Conservation (phyloP, 1,140 invertebrate species). For the Mycetomoellerius zeteki region DNA sequence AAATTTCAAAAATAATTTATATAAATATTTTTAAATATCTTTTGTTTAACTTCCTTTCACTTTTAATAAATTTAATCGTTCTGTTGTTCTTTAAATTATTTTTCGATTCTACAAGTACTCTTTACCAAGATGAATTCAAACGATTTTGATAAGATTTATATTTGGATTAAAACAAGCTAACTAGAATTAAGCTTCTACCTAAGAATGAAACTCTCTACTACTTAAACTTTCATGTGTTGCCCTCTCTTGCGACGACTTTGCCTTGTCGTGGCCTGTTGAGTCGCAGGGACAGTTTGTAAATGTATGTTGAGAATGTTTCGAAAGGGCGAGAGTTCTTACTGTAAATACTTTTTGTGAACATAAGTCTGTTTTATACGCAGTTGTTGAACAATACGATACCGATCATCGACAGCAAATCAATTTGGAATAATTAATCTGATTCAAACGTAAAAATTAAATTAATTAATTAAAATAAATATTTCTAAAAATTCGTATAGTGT, state of each 20-base stretch:
- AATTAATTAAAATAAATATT: background rate
- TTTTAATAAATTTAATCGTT: background rate
- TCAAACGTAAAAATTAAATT: background rate
- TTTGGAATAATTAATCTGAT: background rate
- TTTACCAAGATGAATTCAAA: background rate
- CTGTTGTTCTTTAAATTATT: background rate
- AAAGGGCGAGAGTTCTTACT: slow-evolving; percentile 5
- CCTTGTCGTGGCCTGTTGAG: background rate
- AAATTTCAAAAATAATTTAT: background rate
- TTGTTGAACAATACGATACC: background rate
- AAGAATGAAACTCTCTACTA: background rate
- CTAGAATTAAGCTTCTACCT: background rate
- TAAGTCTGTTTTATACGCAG: background rate
- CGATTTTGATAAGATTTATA: background rate
- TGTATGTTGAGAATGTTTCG: slow-evolving; percentile 9
- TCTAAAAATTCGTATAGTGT: background rate
- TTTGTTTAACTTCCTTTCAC: background rate
- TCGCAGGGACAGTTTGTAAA: slow-evolving; percentile 23
- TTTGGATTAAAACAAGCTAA: background rate
- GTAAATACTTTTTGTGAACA: background rate
- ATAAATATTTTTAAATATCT: background rate
- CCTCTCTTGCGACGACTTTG: slow-evolving; percentile 12
- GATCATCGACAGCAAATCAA: background rate
- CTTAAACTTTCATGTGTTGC: background rate
- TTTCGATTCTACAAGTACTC: background rate